Evolutionary conservation across 2,888 invertebrate genomes (phyloP).

Genomic region (Aelia acuminata): DNA sequence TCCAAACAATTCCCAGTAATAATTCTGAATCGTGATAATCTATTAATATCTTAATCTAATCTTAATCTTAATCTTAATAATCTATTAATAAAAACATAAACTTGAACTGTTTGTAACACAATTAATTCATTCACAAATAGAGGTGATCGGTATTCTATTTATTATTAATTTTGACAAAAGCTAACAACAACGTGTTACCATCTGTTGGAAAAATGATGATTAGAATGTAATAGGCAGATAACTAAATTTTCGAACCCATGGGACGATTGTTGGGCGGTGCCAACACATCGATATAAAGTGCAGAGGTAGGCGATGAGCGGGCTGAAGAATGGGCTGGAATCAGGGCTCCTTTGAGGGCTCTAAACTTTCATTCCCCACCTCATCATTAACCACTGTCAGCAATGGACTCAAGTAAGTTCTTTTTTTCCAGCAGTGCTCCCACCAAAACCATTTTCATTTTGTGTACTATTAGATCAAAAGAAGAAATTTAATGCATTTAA

Average conservation of each 20-base stretch:
- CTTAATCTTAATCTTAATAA: too few species aligned
- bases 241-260: background rate
- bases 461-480: too few species aligned
- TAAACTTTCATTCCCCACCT: background rate
- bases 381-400: conserved; percentile 6
- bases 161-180: background rate
- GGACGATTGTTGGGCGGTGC: background rate
- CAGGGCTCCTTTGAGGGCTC: conserved; percentile 41
- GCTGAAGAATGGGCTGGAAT: background rate
- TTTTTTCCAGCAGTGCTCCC: background rate
- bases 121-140: too few species aligned
- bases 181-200: background rate
- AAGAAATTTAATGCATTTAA: too few species aligned
- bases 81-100: too few species aligned
- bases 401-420: background rate
- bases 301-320: conserved; percentile 19
- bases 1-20: too few species aligned
- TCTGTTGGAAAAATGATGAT: too few species aligned
- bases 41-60: too few species aligned
- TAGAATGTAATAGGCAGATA: background rate
- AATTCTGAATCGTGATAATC: too few species aligned
- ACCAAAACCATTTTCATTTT: background rate
- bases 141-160: background rate
- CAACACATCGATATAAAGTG: conserved; percentile 37
- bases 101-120: too few species aligned